Conservation (phyloP, 2,113 vertebrate species). For the Steatornis caripensis region DNA sequence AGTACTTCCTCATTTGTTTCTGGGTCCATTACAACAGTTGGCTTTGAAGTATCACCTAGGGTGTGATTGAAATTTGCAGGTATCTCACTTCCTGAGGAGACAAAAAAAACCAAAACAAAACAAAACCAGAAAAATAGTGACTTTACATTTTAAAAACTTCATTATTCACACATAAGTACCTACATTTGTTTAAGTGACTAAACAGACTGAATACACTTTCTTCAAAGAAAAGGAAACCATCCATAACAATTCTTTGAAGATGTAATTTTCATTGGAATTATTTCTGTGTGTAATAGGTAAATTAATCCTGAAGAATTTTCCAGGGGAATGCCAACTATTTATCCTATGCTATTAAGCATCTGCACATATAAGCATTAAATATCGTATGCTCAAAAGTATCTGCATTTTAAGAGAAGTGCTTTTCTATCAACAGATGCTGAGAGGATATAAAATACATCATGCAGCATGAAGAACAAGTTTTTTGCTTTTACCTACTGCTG, state of each 20-base stretch:
- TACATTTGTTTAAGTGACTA: background rate
- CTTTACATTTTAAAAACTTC: background rate
- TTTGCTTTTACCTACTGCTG: background rate
- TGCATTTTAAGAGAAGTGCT: background rate
- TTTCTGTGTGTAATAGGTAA: background rate
- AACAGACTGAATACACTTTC: background rate
- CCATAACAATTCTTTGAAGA: background rate
- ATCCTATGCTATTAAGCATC: background rate
- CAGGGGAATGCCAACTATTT: background rate
- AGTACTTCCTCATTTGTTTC: slow-evolving; percentile 43
- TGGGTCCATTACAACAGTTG: slow-evolving; percentile 49
- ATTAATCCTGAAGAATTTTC: background rate
- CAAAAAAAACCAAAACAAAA: slow-evolving; percentile 13
- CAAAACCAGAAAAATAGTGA: background rate
- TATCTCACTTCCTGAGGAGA: slow-evolving; percentile 20
- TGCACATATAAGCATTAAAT: too few relatives aligned
- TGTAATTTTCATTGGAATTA: background rate
- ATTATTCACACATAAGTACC: background rate
- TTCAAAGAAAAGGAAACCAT: background rate
- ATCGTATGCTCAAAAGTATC: background rate
- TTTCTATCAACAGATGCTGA: background rate
- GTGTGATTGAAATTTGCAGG: background rate
- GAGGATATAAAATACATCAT: background rate
- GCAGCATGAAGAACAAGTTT: background rate
- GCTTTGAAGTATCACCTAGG: slow-evolving; percentile 54